phyloP scores from a whole-genome alignment of 2,797 vertebrate species.

The Lepidocolaptes lacrymiger region DNA sequence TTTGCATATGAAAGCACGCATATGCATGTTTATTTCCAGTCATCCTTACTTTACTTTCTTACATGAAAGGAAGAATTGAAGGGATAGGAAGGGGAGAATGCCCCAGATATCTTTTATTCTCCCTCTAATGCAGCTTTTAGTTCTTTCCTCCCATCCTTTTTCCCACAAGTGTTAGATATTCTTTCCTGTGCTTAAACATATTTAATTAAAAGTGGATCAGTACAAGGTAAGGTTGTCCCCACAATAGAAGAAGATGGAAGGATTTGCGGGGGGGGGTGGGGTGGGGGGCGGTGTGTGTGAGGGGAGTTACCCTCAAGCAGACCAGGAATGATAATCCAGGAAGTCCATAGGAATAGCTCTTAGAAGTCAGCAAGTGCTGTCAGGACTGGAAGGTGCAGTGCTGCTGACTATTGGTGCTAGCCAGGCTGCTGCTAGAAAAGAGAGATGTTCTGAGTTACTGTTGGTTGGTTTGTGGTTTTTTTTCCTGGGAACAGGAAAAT shows the following conservation, averaged over 20 bases:
- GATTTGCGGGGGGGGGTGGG: not conserved
- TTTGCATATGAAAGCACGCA: conserved; percentile 44
- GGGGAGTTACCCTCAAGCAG: not conserved
- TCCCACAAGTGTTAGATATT: not conserved
- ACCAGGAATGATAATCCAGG: not conserved
- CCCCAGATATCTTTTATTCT: not conserved
- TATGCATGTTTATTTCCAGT: not conserved
- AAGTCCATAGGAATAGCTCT: not conserved
- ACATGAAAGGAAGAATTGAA: not conserved
- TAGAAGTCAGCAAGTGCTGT: accelerated
- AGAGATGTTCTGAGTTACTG: not conserved
- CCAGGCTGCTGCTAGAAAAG: not conserved
- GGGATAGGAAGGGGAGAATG: not conserved
- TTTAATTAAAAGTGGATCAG: not conserved
- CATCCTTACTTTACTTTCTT: conserved; percentile 10
- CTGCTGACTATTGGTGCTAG: not conserved
- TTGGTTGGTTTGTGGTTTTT: not conserved
- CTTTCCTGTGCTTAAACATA: not conserved
- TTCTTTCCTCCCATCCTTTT: not conserved
- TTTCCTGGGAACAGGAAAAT: conserved; percentile 28
- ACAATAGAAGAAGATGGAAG: not conserved
- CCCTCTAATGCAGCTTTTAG: not conserved
- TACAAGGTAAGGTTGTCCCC: not conserved
- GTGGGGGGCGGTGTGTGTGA: too few relatives aligned
- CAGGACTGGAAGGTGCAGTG: not conserved